These are phyloP conservation scores for Hycleus phaleratus DNA, from an alignment of 1,140 invertebrate species.

Conservation along the genomic window DNA sequence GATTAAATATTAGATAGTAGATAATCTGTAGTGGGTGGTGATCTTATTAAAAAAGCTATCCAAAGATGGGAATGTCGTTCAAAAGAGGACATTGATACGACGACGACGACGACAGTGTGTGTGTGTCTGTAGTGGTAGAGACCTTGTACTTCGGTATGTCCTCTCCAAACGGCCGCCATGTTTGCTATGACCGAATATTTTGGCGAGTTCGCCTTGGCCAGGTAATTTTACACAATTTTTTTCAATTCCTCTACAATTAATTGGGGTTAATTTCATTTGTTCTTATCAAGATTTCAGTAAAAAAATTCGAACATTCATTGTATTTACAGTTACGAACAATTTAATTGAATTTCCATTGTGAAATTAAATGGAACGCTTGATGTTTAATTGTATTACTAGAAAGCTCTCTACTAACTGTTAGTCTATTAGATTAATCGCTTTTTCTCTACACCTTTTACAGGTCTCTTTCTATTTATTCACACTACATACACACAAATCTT, in stretches of 20 bases:
- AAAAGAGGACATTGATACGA: slow-evolving; percentile 1
- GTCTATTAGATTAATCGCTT: too few relatives aligned
- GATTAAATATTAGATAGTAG: neutral
- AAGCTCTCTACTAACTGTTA: slow-evolving; percentile 1
- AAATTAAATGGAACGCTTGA: neutral
- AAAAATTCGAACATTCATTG: neutral
- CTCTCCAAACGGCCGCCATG: slow-evolving; percentile 28
- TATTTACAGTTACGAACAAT: neutral
- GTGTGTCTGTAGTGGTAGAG: neutral
- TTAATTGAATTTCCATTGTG: too few relatives aligned
- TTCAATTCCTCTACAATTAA: too few relatives aligned
- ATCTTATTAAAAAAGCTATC: too few relatives aligned
- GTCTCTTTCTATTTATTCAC: too few relatives aligned
- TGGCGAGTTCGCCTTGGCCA: slow-evolving; percentile 44
- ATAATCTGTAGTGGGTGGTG: slow-evolving; percentile 3
- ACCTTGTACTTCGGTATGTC: slow-evolving; percentile 9
- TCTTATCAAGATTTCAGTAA: too few relatives aligned
- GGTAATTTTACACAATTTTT: slow-evolving; percentile 28
- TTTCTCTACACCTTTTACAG: too few relatives aligned
- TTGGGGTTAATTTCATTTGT: too few relatives aligned
- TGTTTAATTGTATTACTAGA: slow-evolving; percentile 12
- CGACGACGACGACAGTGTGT: slow-evolving; percentile 10
- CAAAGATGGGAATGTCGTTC: neutral
- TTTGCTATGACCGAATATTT: slow-evolving; percentile 48
- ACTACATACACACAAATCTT: too few relatives aligned